Conservation (phyloP, 92 coral and sea anemone species). For the Porites lobata region DNA sequence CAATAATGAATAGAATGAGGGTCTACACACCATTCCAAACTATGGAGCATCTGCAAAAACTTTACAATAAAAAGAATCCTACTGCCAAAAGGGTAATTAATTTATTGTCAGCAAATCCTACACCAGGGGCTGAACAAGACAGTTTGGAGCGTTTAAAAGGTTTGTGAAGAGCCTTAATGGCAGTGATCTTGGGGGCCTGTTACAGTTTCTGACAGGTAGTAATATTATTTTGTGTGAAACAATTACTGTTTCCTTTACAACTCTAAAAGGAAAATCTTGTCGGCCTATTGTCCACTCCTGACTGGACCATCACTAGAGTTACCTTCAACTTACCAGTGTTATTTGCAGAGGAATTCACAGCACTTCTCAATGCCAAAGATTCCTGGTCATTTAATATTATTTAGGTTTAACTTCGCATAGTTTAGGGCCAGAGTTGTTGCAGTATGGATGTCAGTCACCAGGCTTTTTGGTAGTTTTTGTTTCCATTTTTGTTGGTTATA, state of each 20-base stretch:
- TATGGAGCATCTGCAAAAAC: constrained; percentile 34
- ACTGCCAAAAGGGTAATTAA: constrained; percentile 32
- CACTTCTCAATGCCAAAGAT: constrained; percentile 3
- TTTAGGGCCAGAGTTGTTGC: too few relatives aligned
- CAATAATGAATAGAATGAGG: constrained; percentile 61
- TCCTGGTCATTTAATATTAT: too few relatives aligned
- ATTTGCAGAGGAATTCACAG: constrained; percentile 62
- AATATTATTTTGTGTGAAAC: too few relatives aligned
- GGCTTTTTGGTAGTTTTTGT: too few relatives aligned
- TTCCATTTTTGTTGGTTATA: too few relatives aligned
- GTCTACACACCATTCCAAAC: constrained; percentile 65
- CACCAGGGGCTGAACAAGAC: constrained; percentile 42
- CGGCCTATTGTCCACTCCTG: too few relatives aligned
- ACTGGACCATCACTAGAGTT: constrained; percentile 31
- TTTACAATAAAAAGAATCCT: not conserved
- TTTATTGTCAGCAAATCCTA: constrained; percentile 44
- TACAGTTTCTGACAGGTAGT: constrained; percentile 54
- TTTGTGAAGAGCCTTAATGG: too few relatives aligned
- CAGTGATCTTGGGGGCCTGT: constrained; percentile 14
- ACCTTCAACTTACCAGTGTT: constrained; percentile 60
- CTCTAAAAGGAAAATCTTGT: too few relatives aligned
- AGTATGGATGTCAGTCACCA: too few relatives aligned
- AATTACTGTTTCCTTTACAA: too few relatives aligned
- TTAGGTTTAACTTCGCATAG: not conserved
- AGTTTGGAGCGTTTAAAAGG: too few relatives aligned